These are phyloP conservation scores for Drosophila sp. DNA, from an alignment of 1,140 invertebrate species.

Conservation along the genomic window DNA sequence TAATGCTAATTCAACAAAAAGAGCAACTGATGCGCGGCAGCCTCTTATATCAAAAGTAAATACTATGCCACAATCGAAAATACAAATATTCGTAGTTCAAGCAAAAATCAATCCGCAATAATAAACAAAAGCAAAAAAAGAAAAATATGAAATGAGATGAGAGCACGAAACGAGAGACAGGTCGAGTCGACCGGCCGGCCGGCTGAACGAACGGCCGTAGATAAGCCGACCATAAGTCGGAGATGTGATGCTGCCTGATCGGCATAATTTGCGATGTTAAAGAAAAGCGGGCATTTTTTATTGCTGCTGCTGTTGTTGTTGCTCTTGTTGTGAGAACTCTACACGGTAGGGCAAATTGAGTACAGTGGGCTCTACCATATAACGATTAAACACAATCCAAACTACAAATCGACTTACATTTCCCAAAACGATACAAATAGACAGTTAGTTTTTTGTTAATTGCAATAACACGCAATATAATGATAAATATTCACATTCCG, in stretches of 20 bases:
- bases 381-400: not conserved
- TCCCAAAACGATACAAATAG: too few relatives aligned
- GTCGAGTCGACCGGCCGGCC: constrained; percentile 1
- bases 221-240: constrained; percentile 48
- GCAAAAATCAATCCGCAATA: constrained; percentile 61
- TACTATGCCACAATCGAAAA: constrained; percentile 26
- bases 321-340: not conserved
- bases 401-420: too few relatives aligned
- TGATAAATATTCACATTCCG: too few relatives aligned
- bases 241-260: constrained; percentile 27
- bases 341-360: constrained; percentile 13
- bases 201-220: constrained; percentile 17
- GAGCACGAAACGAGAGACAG: constrained; percentile 12
- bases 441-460: too few relatives aligned
- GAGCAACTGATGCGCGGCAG: constrained; percentile 30
- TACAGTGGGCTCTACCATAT: too few relatives aligned
- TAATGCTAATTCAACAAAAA: constrained; percentile 62
- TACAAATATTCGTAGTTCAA: constrained; percentile 56
- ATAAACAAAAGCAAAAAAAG: constrained; percentile 56
- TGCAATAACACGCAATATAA: too few relatives aligned
- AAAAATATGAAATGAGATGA: too few relatives aligned
- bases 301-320: constrained; percentile 21
- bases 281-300: constrained; percentile 26
- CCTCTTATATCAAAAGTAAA: constrained; percentile 24
- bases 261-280: constrained; percentile 50